These are phyloP conservation scores for Sebastes cheni DNA, from an alignment of 2,797 vertebrate genomes.

Conservation along the genomic window DNA sequence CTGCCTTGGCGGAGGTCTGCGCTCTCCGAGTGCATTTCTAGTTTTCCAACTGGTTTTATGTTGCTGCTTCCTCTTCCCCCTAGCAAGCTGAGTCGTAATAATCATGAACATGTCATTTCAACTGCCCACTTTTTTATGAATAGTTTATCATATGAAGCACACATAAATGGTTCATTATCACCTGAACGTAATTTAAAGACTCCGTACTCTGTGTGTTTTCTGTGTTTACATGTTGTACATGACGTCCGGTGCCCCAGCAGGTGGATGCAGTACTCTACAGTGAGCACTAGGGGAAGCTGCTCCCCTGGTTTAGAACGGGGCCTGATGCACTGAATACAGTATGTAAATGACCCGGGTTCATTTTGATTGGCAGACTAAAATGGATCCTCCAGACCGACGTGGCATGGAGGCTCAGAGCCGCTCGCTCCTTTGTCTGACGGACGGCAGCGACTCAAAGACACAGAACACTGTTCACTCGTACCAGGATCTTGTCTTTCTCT, in stretches of 20 bases:
- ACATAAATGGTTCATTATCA: not conserved
- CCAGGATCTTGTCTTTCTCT: not conserved
- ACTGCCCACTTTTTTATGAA: not conserved
- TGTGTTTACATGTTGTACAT: too few species aligned
- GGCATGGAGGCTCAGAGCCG: constrained; percentile 37
- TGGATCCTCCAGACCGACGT: constrained; percentile 57
- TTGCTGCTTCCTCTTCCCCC: too few species aligned
- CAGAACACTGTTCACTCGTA: not conserved
- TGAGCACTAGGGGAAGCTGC: constrained; percentile 53
- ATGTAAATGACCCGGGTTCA: constrained; percentile 65
- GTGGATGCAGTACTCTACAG: not conserved
- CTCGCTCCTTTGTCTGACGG: constrained; percentile 47
- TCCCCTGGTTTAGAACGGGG: constrained; percentile 21
- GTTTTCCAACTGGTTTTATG: too few species aligned
- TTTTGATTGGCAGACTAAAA: constrained; percentile 77
- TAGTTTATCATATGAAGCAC: not conserved
- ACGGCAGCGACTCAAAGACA: not conserved
- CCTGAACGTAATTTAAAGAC: too few species aligned
- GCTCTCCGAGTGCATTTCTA: too few species aligned
- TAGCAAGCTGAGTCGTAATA: too few species aligned
- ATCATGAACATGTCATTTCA: not conserved
- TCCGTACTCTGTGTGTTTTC: too few species aligned
- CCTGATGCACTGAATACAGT: constrained; percentile 11
- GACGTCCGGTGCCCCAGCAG: not conserved
- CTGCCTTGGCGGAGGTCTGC: too few species aligned